Evolutionary conservation across 2,113 vertebrate genomes (phyloP).

Genomic region (Rhinolophus sinicus): DNA sequence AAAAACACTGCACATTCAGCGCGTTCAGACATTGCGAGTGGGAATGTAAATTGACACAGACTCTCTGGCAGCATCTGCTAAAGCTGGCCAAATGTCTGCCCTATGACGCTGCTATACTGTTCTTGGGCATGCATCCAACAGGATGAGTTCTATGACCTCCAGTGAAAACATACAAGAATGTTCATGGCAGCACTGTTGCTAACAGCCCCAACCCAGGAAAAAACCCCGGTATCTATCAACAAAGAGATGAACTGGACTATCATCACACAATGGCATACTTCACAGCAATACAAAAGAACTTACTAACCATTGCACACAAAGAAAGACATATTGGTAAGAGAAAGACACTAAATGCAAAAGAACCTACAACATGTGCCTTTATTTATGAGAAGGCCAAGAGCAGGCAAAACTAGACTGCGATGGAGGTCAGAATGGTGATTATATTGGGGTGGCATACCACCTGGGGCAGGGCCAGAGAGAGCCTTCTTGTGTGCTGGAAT

Average conservation of each 20-base stretch:
- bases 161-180: not conserved
- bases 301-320: not conserved
- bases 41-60: not conserved
- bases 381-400: not conserved
- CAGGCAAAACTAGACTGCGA: fast-evolving
- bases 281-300: not conserved
- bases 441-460: fast-evolving
- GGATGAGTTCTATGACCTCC: not conserved
- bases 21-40: fast-evolving
- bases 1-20: not conserved
- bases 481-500: not conserved
- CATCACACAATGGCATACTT: not conserved
- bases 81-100: not conserved
- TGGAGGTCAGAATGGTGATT: not conserved
- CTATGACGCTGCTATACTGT: no score
- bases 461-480: not conserved
- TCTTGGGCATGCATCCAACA: not conserved
- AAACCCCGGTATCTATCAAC: not conserved
- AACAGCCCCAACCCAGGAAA: no score
- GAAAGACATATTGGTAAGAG: not conserved
- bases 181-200: not conserved
- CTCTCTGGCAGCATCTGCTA: not conserved
- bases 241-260: not conserved
- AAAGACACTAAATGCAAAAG: not conserved
- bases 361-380: not conserved